These are phyloP conservation scores for Polypterus bichir DNA, from an alignment of 2,113 vertebrate genomes.

Conservation along the genomic window DNA sequence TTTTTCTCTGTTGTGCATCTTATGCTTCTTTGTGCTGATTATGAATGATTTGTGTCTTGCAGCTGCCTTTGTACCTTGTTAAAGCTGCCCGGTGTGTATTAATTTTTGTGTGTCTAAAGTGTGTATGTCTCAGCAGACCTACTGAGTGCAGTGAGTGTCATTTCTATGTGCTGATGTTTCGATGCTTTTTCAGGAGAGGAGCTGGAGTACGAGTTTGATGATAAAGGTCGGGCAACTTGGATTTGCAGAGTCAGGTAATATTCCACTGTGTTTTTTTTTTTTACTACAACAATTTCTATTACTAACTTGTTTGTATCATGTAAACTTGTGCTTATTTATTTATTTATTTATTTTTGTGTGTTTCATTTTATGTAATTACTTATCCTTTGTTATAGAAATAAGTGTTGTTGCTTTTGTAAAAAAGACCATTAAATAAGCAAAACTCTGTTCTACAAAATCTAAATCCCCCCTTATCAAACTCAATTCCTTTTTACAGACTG, in stretches of 20 bases:
- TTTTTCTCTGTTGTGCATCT: not conserved
- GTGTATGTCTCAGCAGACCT: too few species aligned
- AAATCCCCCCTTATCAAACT: not conserved
- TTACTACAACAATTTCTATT: too few species aligned
- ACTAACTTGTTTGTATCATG: too few species aligned
- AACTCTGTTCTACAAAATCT: not conserved
- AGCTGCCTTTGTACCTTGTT: not conserved
- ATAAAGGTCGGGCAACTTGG: conserved; percentile 80
- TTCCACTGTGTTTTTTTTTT: not conserved
- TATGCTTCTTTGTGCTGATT: not conserved
- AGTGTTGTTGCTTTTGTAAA: not conserved
- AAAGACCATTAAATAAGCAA: not conserved
- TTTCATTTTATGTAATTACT: not conserved
- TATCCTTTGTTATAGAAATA: not conserved
- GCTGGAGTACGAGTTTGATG: conserved; percentile 90
- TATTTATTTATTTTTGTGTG: not conserved
- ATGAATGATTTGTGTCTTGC: not conserved
- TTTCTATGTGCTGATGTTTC: not conserved
- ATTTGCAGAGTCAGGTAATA: conserved; percentile 84
- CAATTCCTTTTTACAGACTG: conserved; percentile 43
- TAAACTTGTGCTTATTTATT: too few species aligned
- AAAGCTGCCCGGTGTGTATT: too few species aligned
- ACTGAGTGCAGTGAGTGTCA: too few species aligned
- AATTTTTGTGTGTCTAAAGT: too few species aligned
- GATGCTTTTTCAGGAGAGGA: conserved; percentile 68